phyloP scores from a whole-genome alignment of 2,113 vertebrate species.

The Cricetomys ansorgei region DNA sequence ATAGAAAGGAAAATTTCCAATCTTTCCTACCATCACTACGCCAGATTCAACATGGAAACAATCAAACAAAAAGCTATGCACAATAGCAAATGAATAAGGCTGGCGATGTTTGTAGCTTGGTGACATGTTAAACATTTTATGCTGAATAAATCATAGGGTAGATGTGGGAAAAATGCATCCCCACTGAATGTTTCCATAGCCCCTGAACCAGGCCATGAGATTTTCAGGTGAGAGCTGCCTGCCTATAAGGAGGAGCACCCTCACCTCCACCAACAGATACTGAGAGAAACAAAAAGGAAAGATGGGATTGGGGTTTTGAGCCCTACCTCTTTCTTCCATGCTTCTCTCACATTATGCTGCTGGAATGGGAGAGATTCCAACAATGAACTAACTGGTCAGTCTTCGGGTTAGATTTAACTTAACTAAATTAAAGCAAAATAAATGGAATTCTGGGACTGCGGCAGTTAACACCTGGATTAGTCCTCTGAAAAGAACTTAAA shows the following conservation, averaged over 20 bases:
- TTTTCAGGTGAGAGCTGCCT: not conserved
- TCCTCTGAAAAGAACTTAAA: not conserved
- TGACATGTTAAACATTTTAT: not conserved
- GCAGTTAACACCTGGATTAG: not conserved
- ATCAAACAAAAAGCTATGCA: not conserved
- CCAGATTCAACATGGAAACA: not conserved
- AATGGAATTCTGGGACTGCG: not conserved
- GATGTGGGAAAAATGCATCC: not conserved
- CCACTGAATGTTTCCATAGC: too few species aligned
- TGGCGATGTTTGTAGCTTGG: not conserved
- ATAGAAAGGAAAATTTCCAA: not conserved
- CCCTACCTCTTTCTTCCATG: not conserved
- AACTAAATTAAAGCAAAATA: not conserved
- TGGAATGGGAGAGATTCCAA: not conserved
- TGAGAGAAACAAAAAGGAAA: not conserved
- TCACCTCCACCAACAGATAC: not conserved
- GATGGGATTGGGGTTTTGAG: not conserved
- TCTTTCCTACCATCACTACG: not conserved
- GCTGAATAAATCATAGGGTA: not conserved
- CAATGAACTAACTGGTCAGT: not conserved
- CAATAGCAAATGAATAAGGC: not conserved
- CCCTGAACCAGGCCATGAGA: not conserved
- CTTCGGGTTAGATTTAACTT: not conserved
- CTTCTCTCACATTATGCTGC: not conserved
- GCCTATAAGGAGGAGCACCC: not conserved